Evolutionary conservation across 1,140 invertebrate species (phyloP).

Genomic region (Solenopsis invicta): DNA sequence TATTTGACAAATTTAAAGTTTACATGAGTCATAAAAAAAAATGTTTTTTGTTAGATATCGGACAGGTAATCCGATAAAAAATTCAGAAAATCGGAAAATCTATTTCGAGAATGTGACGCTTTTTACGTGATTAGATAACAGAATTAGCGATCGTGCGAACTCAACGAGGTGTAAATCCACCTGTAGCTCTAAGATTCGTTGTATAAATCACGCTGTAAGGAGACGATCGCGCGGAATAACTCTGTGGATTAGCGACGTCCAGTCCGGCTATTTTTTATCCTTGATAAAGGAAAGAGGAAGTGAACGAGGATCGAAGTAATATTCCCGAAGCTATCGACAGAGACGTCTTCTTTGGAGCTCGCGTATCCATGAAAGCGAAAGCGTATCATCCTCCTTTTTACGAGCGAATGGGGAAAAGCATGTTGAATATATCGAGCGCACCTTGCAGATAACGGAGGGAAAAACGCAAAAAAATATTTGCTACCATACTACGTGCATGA

Average conservation of each 20-base stretch:
- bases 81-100: not conserved
- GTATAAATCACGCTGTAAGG: slow-evolving; percentile 76
- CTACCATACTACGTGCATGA: not conserved
- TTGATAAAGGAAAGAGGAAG: slow-evolving; percentile 6
- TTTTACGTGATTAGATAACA: not conserved
- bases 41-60: not conserved
- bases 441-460: slow-evolving; percentile 5
- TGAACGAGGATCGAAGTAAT: slow-evolving; percentile 36
- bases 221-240: slow-evolving; percentile 75
- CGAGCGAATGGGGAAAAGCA: slow-evolving; percentile 23
- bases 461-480: slow-evolving; percentile 45
- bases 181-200: slow-evolving; percentile 76
- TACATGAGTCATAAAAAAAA: not conserved
- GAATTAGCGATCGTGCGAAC: slow-evolving; percentile 71
- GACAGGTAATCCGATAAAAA: not conserved
- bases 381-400: slow-evolving; percentile 55
- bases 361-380: slow-evolving; percentile 31
- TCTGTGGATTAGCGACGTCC: slow-evolving; percentile 76
- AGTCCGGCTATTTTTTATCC: slow-evolving; percentile 65
- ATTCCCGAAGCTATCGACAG: slow-evolving; percentile 20
- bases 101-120: slow-evolving; percentile 10
- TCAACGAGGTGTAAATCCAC: slow-evolving; percentile 77
- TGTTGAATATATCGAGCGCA: slow-evolving; percentile 44
- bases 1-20: not conserved
- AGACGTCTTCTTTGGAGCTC: not conserved